Percentiles rank a stretch among this genome's conserved stretches.
These are phyloP conservation scores for Listrodromus nycthemerus DNA, from an alignment of 2,888 invertebrate species.

Conservation along the genomic window DNA sequence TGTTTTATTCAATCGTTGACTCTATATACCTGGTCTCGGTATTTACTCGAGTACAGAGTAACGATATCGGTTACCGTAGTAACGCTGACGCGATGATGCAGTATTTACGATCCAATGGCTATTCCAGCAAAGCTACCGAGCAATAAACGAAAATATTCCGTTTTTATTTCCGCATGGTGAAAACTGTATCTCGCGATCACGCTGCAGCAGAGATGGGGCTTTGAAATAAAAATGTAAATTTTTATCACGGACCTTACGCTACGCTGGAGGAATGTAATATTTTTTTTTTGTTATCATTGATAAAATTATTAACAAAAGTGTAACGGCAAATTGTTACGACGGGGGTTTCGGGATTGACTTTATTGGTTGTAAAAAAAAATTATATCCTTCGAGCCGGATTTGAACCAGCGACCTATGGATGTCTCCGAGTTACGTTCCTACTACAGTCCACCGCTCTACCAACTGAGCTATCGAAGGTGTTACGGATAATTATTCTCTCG, in stretches of 20 bases:
- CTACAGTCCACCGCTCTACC: slow-evolving; percentile 85
- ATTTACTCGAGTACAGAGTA: neutral
- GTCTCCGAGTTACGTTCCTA: slow-evolving; percentile 71
- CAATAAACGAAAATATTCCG: slow-evolving; percentile 23
- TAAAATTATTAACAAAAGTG: too few relatives aligned
- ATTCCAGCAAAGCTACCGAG: slow-evolving; percentile 37
- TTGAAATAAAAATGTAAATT: slow-evolving; percentile 43
- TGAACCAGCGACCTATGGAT: slow-evolving; percentile 83
- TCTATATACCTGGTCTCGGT: neutral
- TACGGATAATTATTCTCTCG: neutral
- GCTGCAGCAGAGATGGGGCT: slow-evolving; percentile 10
- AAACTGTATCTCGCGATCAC: slow-evolving; percentile 23
- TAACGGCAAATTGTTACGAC: neutral
- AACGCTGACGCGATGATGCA: neutral
- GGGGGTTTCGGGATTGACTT: neutral
- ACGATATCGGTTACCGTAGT: slow-evolving; percentile 1
- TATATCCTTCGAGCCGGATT: slow-evolving; percentile 83
- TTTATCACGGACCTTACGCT: neutral
- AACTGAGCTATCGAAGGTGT: slow-evolving; percentile 84
- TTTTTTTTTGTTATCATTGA: neutral
- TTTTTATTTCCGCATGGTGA: neutral
- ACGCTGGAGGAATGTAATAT: neutral
- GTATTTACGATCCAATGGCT: slow-evolving; percentile 56
- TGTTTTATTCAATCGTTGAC: neutral
- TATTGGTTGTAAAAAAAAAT: slow-evolving; percentile 13